phyloP scores from a whole-genome alignment of 2,888 invertebrate genomes.

The Latrodectus hesperus region DNA sequence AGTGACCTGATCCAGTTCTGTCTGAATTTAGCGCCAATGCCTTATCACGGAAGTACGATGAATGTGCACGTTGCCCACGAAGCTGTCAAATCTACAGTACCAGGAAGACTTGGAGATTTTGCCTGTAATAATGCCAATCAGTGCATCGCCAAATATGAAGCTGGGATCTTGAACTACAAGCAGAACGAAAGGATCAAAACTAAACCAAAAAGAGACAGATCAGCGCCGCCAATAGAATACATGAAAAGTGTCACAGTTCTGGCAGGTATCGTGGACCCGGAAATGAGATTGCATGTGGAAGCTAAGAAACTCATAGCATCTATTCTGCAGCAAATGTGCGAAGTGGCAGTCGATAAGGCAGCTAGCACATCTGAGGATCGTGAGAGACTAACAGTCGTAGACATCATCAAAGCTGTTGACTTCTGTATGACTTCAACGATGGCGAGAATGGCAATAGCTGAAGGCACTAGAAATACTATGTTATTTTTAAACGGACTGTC shows the following conservation, averaged over 20 bases:
- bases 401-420: constrained; percentile 6
- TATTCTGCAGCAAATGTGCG: constrained; percentile 7
- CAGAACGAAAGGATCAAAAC: neutral
- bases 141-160: neutral
- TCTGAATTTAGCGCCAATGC: neutral
- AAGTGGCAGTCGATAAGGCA: neutral
- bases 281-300: neutral
- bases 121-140: neutral
- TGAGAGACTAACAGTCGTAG: neutral
- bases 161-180: neutral
- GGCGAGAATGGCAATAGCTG: constrained; percentile 1
- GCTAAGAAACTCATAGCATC: neutral
- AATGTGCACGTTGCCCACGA: neutral
- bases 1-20: neutral
- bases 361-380: neutral
- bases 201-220: neutral
- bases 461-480: neutral
- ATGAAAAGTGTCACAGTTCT: neutral
- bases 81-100: neutral
- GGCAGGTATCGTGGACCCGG: neutral
- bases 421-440: neutral
- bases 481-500: neutral
- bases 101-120: neutral
- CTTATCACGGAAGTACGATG: neutral
- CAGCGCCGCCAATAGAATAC: neutral